Percentiles rank a stretch among this genome's conserved stretches.
These are phyloP conservation scores for Homalodisca vitripennis DNA, from an alignment of 1,140 invertebrate species.

Conservation along the genomic window DNA sequence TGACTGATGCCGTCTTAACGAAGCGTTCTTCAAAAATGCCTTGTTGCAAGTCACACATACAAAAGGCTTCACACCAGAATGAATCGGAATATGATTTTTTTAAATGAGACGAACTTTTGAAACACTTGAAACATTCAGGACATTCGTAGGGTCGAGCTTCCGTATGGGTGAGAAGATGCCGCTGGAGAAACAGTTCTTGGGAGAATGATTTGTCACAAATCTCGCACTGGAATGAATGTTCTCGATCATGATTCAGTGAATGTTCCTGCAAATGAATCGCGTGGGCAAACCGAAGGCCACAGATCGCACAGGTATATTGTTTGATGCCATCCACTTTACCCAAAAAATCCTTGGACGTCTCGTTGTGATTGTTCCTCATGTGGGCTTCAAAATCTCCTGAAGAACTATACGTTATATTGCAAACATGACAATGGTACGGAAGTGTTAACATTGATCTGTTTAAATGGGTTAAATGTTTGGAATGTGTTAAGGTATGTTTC, in stretches of 20 bases:
- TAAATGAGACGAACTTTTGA: conserved; percentile 40
- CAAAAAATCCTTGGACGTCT: conserved; percentile 2
- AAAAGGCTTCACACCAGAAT: conserved; percentile 48
- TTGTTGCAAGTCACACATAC: conserved; percentile 56
- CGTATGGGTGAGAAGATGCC: conserved; percentile 73
- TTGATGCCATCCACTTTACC: conserved; percentile 26
- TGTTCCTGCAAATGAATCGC: conserved; percentile 41
- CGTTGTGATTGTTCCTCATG: neutral
- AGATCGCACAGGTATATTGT: conserved; percentile 42
- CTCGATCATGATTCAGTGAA: conserved; percentile 47
- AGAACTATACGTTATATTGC: conserved; percentile 26
- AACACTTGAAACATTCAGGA: conserved; percentile 49
- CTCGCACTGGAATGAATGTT: conserved; percentile 52
- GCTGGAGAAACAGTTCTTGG: conserved; percentile 52
- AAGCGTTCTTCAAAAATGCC: conserved; percentile 51
- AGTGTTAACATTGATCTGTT: neutral
- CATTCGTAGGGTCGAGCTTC: conserved; percentile 63
- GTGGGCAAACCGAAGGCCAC: conserved; percentile 43
- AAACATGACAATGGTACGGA: conserved; percentile 20
- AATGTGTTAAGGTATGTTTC: conserved; percentile 39
- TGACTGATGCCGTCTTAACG: conserved; percentile 47
- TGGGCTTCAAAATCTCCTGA: conserved; percentile 40
- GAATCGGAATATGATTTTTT: conserved; percentile 45
- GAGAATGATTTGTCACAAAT: conserved; percentile 47
- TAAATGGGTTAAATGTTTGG: conserved; percentile 29